A percentile compares a stretch with the other conserved stretches of the same genome.
Evolutionary conservation across 1,140 invertebrate species (phyloP).

Genomic region (Drosophila bocqueti): DNA sequence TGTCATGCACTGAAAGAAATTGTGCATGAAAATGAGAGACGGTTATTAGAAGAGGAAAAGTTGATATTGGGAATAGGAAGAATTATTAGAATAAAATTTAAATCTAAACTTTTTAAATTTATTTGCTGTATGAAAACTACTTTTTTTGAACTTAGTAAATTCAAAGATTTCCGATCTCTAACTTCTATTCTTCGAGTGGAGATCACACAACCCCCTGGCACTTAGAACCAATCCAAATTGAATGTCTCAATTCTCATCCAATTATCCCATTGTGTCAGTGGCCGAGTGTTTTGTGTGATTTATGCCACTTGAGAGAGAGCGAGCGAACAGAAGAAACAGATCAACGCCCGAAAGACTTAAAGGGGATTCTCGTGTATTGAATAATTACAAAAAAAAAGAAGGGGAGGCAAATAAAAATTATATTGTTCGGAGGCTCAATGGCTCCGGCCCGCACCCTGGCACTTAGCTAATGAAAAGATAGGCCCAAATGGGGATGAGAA

Average conservation of each 20-base stretch:
- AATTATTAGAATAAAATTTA: too few species aligned
- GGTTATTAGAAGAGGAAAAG: too few species aligned
- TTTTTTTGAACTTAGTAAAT: neutral
- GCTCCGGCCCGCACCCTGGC: slow-evolving; percentile 26
- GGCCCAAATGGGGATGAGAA: neutral
- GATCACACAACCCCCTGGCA: slow-evolving; percentile 16
- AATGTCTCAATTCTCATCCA: slow-evolving; percentile 74
- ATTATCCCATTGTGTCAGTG: slow-evolving; percentile 74
- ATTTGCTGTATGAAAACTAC: neutral
- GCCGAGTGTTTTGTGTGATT: slow-evolving; percentile 68
- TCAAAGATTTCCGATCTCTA: neutral
- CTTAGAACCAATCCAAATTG: slow-evolving; percentile 25
- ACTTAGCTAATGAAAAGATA: slow-evolving; percentile 76
- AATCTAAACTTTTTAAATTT: too few species aligned
- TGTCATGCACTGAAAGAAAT: slow-evolving; percentile 3
- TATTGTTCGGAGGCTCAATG: slow-evolving; percentile 43
- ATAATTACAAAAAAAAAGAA: slow-evolving; percentile 51
- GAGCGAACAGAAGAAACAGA: slow-evolving; percentile 53
- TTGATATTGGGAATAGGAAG: neutral
- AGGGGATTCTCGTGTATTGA: slow-evolving; percentile 15
- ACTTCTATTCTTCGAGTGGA: neutral
- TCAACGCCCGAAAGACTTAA: slow-evolving; percentile 54
- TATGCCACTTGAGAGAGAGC: slow-evolving; percentile 70
- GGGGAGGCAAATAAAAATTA: slow-evolving; percentile 43
- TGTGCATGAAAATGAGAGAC: too few species aligned